phyloP scores from a whole-genome alignment of 2,888 invertebrate genomes.

The Spatulosminthurus flaviceps region DNA sequence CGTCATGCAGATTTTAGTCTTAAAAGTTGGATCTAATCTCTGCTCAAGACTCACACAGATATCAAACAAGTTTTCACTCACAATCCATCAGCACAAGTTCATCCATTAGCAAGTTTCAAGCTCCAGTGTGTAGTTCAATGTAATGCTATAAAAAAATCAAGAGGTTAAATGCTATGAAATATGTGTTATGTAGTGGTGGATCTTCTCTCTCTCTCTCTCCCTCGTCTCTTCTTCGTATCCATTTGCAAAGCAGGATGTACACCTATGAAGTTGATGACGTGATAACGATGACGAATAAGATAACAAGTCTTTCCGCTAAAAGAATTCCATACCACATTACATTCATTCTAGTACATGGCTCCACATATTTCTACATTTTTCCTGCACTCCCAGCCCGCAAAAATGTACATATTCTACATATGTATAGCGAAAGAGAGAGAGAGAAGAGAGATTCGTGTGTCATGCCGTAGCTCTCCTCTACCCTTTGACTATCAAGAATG shows the following conservation, averaged over 20 bases:
- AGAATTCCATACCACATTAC: constrained; percentile 20
- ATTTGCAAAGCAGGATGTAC: constrained; percentile 19
- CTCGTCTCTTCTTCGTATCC: background rate
- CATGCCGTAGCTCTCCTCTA: no score
- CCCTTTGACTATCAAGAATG: no score
- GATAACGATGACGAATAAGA: constrained; percentile 31
- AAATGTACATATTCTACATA: no score
- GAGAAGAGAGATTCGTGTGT: no score
- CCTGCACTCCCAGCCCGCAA: no score
- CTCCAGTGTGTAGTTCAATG: constrained; percentile 1
- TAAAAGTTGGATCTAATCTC: constrained; percentile 6
- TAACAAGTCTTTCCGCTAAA: constrained; percentile 37
- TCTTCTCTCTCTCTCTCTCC: background rate
- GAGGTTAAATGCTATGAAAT: constrained; percentile 3
- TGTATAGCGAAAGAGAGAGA: no score
- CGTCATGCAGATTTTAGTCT: constrained; percentile 25
- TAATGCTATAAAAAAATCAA: background rate
- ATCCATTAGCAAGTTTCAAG: constrained; percentile 28
- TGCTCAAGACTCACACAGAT: constrained; percentile 1
- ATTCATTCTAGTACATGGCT: no score
- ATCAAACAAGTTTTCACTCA: constrained; percentile 23
- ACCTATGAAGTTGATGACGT: constrained; percentile 30
- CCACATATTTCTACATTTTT: no score
- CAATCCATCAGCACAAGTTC: constrained; percentile 25
- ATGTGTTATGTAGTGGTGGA: no score